Conservation (phyloP, 2,888 invertebrate genomes). For the Chrysodeixis includens region DNA sequence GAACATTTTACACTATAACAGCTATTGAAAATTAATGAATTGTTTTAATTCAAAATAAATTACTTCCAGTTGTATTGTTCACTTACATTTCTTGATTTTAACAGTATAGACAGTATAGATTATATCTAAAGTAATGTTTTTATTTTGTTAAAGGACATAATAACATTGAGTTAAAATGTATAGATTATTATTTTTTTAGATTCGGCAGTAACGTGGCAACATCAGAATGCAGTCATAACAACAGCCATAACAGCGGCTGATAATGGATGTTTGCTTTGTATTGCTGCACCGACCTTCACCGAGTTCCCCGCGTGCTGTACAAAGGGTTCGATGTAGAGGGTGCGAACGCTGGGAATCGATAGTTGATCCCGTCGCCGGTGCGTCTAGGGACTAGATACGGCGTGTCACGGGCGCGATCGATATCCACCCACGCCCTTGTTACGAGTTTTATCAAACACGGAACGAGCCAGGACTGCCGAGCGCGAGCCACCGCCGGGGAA, state of each 20-base stretch:
- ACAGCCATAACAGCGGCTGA: background rate
- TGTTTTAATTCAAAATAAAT: background rate
- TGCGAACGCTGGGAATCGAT: slow-evolving; percentile 27
- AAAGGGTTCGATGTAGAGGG: slow-evolving; percentile 38
- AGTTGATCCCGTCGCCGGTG: slow-evolving; percentile 40
- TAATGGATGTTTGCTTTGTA: slow-evolving; percentile 8
- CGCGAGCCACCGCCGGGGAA: background rate
- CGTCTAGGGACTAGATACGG: slow-evolving; percentile 65
- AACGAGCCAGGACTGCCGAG: slow-evolving; percentile 15
- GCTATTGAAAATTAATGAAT: background rate
- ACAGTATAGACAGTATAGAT: background rate
- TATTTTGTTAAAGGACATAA: no score
- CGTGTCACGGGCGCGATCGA: slow-evolving; percentile 73
- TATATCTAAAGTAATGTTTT: no score
- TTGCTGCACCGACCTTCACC: slow-evolving; percentile 39
- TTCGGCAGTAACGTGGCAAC: slow-evolving; percentile 21
- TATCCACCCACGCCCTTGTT: slow-evolving; percentile 63
- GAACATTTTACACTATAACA: background rate
- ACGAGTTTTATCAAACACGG: slow-evolving; percentile 47
- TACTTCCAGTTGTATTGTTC: background rate
- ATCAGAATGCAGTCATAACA: slow-evolving; percentile 10
- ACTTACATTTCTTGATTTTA: background rate
- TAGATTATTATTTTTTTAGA: background rate
- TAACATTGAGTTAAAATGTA: no score
- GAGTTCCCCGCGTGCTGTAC: slow-evolving; percentile 13